Conservation (phyloP, 1,140 invertebrate genomes). For the Drosophila pallidifrons region DNA sequence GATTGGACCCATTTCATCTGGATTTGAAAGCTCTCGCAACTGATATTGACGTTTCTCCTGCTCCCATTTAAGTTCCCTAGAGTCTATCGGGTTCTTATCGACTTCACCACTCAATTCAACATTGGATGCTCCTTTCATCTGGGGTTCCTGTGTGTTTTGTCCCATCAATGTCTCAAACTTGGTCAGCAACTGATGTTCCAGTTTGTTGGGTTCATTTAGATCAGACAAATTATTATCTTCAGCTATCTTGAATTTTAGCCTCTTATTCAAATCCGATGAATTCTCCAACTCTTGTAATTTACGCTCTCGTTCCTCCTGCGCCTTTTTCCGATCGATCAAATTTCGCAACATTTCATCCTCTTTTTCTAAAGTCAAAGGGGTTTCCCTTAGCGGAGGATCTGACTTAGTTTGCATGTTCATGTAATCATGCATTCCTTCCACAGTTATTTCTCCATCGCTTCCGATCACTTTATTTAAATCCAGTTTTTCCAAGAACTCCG, state of each 20-base stretch:
- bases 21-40: slow-evolving; percentile 5
- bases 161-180: background rate
- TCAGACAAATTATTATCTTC: too few relatives aligned
- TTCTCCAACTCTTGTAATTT: slow-evolving; percentile 21
- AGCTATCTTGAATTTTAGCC: background rate
- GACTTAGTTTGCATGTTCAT: slow-evolving; percentile 55
- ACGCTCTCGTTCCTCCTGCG: slow-evolving; percentile 47
- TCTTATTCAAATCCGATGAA: background rate
- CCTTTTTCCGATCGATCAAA: slow-evolving; percentile 62
- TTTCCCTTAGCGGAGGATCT: slow-evolving; percentile 3
- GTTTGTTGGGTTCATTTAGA: background rate
- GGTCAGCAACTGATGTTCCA: background rate
- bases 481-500: slow-evolving; percentile 69
- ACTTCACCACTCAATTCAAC: background rate
- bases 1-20: background rate
- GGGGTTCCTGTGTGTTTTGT: background rate
- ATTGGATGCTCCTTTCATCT: background rate
- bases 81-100: background rate
- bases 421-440: slow-evolving; percentile 65
- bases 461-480: slow-evolving; percentile 56
- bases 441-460: slow-evolving; percentile 53
- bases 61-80: slow-evolving; percentile 12
- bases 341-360: slow-evolving; percentile 57
- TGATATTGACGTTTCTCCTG: slow-evolving; percentile 10
- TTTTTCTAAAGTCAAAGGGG: slow-evolving; percentile 18